Base-by-base conservation (phyloP, 2,888 invertebrate genomes). In the Scaptomyza cyrtandrae region DNA sequence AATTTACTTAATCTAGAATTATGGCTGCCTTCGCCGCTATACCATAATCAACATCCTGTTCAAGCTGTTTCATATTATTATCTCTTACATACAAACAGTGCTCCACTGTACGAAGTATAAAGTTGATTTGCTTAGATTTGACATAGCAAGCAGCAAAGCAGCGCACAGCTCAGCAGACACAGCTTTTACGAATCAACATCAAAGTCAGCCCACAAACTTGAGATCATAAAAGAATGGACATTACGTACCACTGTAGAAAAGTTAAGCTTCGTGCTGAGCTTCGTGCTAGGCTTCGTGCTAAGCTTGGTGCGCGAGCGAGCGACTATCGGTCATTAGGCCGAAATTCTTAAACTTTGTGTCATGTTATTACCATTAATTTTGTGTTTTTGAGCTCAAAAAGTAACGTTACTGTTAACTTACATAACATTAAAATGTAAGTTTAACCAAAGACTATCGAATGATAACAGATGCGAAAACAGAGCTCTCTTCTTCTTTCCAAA, bases 61-160 rank as follows among this genome's bases (percentile, higher is more conserved):
- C 48, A 16, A 24, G 1, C 31, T 7, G 33, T 13, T 37, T n/a
- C n/a, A n/a, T n/a, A 37, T 35, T 3, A 6, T 19, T 7, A n/a
- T 24, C 11, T 2, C 31, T 19, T 10, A n/a, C 10, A 2, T 50
- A 1, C 6, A 4, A 16, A 7, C 31, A 48, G 10, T 10, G 14
- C 2, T n/a, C 49, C 73, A 75, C 39, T 33, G 78, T 72, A 39
- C 54, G 45, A 48, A 35, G 13, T 62, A 44, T 49, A 54, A 19
- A 65, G 54, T 63, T 66, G 49, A 79, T 68, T 75, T 66, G 66
- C 64, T 69, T 65, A 60, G 59, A 65, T 70, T 62, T 69, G 61
- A 11, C 61, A 65, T 64, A 59, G 14, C 44, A 61, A 35, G 10
- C n/a, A 61, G 45, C 31, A 27, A 27, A 13, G 13, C 45, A 29